Evolutionary conservation across 2,797 vertebrate genomes (phyloP).

Genomic region (Xiphorhynchus erythropygius): DNA sequence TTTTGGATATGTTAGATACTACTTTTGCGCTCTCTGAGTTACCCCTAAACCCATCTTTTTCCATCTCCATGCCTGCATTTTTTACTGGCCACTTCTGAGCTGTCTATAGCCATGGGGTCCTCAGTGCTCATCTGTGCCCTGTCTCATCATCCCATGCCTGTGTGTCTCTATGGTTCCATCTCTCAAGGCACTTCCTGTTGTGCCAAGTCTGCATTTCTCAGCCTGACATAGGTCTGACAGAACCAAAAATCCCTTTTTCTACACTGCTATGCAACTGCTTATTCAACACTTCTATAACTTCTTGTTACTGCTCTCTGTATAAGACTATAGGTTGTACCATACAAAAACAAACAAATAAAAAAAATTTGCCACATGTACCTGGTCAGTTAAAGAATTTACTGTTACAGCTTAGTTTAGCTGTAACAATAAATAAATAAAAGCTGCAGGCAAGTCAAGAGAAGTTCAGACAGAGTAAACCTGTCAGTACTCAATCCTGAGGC

Average conservation of each 20-base stretch:
- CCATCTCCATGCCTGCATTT: not conserved
- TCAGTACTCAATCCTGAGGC: not conserved
- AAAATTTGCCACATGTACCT: not conserved
- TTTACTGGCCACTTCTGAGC: not conserved
- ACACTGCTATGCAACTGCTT: not conserved
- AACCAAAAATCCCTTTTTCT: not conserved
- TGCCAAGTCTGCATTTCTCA: not conserved
- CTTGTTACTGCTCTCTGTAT: not conserved
- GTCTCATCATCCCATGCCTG: not conserved
- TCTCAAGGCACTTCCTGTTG: not conserved
- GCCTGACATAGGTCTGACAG: not conserved
- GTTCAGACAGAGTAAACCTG: not conserved
- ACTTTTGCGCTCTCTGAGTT: not conserved
- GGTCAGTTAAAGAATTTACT: not conserved
- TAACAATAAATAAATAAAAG: not conserved
- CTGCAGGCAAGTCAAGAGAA: not conserved
- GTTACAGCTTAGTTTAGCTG: not conserved
- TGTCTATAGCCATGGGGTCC: not conserved
- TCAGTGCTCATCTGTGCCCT: not conserved
- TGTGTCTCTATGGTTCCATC: not conserved
- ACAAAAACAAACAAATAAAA: not conserved
- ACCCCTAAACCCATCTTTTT: not conserved
- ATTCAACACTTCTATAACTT: not conserved
- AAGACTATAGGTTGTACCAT: not conserved
- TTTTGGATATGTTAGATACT: not conserved